Evolutionary conservation across 2,113 vertebrate species (phyloP), one percentile per base, ranked within the genome.

Genomic region (Chloroceryle aenea): DNA sequence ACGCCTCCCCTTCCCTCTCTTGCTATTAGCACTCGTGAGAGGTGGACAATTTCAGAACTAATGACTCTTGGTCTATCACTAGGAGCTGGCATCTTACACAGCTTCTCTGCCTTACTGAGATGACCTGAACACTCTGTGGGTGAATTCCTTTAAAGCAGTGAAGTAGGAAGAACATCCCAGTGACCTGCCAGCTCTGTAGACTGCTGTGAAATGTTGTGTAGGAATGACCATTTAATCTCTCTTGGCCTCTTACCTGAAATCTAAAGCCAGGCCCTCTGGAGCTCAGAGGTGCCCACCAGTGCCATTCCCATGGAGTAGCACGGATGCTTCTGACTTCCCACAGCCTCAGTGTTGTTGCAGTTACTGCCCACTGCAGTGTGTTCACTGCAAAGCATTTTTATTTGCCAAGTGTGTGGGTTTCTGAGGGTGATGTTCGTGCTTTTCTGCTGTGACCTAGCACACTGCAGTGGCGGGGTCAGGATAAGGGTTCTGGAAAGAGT

Each of bases 241-340:
- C 81, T 43, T 1, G 0, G 40, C 34, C 42, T 91, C 34, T 32
- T 32, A 4, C 32, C 38, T 77, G 69, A 84, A 69, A 52, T 36
- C n/a, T 56, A 50, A 34, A 67, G 62, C n/a, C 2, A 3, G 17
- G 53, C 29, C 7, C n/a, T 6, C 5, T 40, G 20, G 42, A 45
- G 34, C 40, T 69, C 25, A 1, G 20, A 30, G 53, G 53, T 1
- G 3, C 32, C 25, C 3, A 1, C 40, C 48, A 45, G 48, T 1
- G 1, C 38, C 1, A 0, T 67, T 74, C 61, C 45, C 0, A 2
- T 62, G 42, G 42, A 52, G 36, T 17, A 63, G 38, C 19, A 25
- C 3, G 6, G 77, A 53, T 0, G n/a, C n/a, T n/a, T n/a, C n/a
- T n/a, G n/a, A 1, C 29, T 27, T 87, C 15, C 30, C 43, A 69